A percentile compares a stretch with the other conserved stretches of the same genome.
These are phyloP conservation scores for Limnephilus rhombicus DNA, from an alignment of 2,888 invertebrate genomes.

Conservation along the genomic window DNA sequence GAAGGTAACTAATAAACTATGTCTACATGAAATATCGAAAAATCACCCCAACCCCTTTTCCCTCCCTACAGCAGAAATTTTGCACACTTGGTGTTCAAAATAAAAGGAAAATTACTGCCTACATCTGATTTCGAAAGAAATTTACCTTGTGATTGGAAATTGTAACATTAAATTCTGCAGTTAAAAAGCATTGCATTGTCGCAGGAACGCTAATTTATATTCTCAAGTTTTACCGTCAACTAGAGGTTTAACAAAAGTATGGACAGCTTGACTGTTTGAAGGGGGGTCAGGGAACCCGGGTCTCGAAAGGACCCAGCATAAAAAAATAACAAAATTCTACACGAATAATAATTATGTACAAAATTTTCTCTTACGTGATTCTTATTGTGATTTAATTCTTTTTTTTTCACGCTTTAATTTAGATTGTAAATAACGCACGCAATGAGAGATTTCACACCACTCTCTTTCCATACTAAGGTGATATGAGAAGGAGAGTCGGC, in stretches of 20 bases:
- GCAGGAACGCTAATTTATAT: too few relatives aligned
- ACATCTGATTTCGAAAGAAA: too few relatives aligned
- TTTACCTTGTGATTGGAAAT: too few relatives aligned
- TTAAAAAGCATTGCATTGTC: too few relatives aligned
- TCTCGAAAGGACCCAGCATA: neutral
- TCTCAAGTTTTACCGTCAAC: neutral
- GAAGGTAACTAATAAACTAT: too few relatives aligned
- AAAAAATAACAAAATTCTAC: neutral
- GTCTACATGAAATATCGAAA: too few relatives aligned
- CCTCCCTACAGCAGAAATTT: too few relatives aligned
- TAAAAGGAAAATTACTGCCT: too few relatives aligned
- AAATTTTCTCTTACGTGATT: neutral
- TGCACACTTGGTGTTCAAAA: too few relatives aligned
- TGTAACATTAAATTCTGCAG: too few relatives aligned
- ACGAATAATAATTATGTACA: neutral
- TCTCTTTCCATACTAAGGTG: neutral
- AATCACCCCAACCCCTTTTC: too few relatives aligned
- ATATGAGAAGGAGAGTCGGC: neutral
- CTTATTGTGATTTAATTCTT: neutral
- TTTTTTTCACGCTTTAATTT: neutral
- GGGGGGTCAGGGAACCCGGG: neutral
- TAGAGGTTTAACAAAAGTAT: neutral
- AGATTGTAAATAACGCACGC: slow-evolving; percentile 15
- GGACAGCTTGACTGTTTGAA: neutral
- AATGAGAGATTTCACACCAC: slow-evolving; percentile 28